A percentile compares a stretch with the other conserved stretches of the same genome.
These are phyloP conservation scores for Drosophila bifasciata DNA, from an alignment of 1,140 invertebrate genomes.

Conservation along the genomic window DNA sequence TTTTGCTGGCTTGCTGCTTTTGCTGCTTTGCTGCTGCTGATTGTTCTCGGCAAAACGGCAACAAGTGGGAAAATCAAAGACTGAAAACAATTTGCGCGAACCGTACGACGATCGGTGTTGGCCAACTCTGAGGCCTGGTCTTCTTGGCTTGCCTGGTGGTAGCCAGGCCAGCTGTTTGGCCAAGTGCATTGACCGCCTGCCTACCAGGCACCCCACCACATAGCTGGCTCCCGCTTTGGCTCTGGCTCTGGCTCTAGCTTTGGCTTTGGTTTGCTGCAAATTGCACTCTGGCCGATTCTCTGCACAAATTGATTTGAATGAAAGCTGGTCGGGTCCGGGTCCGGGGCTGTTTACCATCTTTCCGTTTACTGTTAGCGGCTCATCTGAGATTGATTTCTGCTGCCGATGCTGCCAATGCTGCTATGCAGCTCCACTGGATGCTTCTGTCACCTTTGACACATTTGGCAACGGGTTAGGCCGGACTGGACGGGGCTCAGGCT, in stretches of 20 bases:
- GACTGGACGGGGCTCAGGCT: constrained; percentile 48
- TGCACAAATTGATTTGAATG: constrained; percentile 74
- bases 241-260: too few relatives aligned
- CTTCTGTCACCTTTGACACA: constrained; percentile 75
- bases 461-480: constrained; percentile 57
- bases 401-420: constrained; percentile 53
- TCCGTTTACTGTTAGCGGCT: constrained; percentile 73
- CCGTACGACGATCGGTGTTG: constrained; percentile 50
- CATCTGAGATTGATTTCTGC: constrained; percentile 72
- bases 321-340: constrained; percentile 39
- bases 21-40: constrained; percentile 42
- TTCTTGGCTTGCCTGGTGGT: constrained; percentile 14
- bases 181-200: constrained; percentile 73
- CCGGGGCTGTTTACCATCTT: constrained; percentile 56
- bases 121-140: constrained; percentile 14
- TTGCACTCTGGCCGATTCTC: constrained; percentile 45
- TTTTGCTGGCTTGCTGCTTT: too few relatives aligned
- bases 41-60: constrained; percentile 31
- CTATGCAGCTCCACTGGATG: constrained; percentile 40
- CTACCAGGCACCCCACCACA: constrained; percentile 3
- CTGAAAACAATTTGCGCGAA: constrained; percentile 77
- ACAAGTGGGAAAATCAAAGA: constrained; percentile 36
- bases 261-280: constrained; percentile 25
- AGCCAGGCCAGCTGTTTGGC: constrained; percentile 50
- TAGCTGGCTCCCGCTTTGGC: too few relatives aligned